Percentiles rank a stretch among this genome's conserved stretches.
Conservation (phyloP, 2,113 vertebrate genomes). For the Pampusana beccarii region DNA sequence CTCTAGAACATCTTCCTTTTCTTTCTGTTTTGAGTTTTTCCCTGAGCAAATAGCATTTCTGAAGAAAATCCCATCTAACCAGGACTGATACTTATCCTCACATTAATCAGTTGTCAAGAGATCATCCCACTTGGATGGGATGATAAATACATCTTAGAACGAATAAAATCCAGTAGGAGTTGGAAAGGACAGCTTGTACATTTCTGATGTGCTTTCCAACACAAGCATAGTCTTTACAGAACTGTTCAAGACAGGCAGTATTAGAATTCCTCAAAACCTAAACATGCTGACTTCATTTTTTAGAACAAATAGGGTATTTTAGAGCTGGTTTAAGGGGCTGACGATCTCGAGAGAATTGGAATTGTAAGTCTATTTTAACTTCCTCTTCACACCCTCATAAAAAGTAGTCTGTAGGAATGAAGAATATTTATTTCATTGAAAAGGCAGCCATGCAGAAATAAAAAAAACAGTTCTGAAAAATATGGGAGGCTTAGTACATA, state of each 20-base stretch:
- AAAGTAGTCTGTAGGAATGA: background rate
- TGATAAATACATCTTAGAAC: slow-evolving; percentile 21
- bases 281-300: background rate
- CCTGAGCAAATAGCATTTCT: background rate
- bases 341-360: background rate
- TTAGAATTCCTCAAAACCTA: background rate
- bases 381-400: background rate
- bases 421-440: background rate
- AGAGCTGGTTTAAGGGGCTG: background rate
- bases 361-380: background rate
- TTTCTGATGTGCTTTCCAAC: slow-evolving; percentile 31
- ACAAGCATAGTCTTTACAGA: background rate
- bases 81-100: background rate
- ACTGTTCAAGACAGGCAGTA: background rate
- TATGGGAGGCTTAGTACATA: background rate
- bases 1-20: background rate
- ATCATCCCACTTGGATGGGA: slow-evolving; percentile 31
- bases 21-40: background rate
- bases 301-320: background rate
- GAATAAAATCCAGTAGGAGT: slow-evolving; percentile 48
- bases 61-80: background rate
- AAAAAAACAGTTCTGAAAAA: background rate
- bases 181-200: slow-evolving; percentile 43
- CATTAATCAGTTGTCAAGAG: slow-evolving; percentile 32
- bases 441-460: background rate